Percentiles rank a stretch among this genome's conserved stretches.
These are phyloP conservation scores for Lacanobia oleracea DNA, from an alignment of 2,888 invertebrate species.

Conservation along the genomic window DNA sequence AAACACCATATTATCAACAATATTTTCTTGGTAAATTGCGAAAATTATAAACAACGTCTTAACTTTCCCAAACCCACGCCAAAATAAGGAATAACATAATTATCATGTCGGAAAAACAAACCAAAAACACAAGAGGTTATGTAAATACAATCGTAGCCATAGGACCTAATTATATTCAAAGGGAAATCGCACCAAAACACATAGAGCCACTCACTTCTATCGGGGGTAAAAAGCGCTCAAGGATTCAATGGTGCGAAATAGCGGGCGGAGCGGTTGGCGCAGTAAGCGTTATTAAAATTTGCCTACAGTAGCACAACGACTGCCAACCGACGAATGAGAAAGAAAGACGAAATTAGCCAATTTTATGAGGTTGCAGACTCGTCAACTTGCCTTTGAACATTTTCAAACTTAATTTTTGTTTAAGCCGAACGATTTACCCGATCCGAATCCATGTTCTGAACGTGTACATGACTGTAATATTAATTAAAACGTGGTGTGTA, in stretches of 20 bases:
- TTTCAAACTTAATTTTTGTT: constrained; percentile 66
- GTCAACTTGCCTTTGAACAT: constrained; percentile 72
- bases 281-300: constrained; percentile 87
- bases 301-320: constrained; percentile 81
- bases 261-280: constrained; percentile 75
- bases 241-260: constrained; percentile 83
- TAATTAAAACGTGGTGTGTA: constrained; percentile 57
- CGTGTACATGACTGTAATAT: constrained; percentile 55
- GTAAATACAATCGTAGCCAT: constrained; percentile 51
- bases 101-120: constrained; percentile 29
- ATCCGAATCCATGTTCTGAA: constrained; percentile 46
- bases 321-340: constrained; percentile 79
- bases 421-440: constrained; percentile 51
- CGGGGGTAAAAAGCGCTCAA: constrained; percentile 80
- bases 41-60: neutral
- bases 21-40: neutral
- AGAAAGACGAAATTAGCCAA: constrained; percentile 82
- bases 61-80: constrained; percentile 2
- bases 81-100: constrained; percentile 7
- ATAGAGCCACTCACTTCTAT: constrained; percentile 71
- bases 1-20: neutral
- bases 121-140: constrained; percentile 50
- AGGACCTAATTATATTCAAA: constrained; percentile 68
- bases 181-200: constrained; percentile 69
- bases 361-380: constrained; percentile 82